These are phyloP conservation scores for Rachycentron canadum DNA, from an alignment of 2,797 vertebrate species.

Conservation along the genomic window DNA sequence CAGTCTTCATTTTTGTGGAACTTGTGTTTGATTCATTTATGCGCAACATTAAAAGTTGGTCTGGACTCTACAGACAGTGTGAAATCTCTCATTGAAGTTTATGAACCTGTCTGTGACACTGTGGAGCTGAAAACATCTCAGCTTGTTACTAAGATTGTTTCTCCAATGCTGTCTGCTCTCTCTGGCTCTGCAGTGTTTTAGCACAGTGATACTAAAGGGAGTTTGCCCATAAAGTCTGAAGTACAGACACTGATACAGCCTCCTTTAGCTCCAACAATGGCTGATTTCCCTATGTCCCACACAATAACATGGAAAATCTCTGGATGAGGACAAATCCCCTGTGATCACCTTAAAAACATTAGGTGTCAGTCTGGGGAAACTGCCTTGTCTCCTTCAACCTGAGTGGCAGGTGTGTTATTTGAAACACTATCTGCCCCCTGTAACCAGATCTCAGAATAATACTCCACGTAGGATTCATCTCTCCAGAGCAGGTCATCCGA, in stretches of 20 bases:
- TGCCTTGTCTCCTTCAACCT: constrained; percentile 54
- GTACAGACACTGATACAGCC: neutral
- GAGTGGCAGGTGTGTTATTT: constrained; percentile 60
- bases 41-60: too few relatives aligned
- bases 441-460: constrained; percentile 54
- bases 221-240: neutral
- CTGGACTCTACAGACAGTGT: too few relatives aligned
- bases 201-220: neutral
- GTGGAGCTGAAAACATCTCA: neutral
- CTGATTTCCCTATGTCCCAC: neutral
- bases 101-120: neutral
- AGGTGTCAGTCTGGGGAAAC: constrained; percentile 5
- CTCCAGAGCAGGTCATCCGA: constrained; percentile 44
- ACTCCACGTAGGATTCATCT: constrained; percentile 41
- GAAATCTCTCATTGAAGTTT: too few relatives aligned
- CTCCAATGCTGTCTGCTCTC: neutral
- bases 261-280: constrained; percentile 18
- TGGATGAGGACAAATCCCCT: constrained; percentile 47
- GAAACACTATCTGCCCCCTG: constrained; percentile 51
- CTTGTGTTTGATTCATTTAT: too few relatives aligned
- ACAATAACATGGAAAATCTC: constrained; percentile 29
- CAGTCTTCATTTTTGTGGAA: too few relatives aligned
- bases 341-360: constrained; percentile 28
- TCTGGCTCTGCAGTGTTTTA: neutral
- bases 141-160: neutral